Evolutionary conservation across 1,140 invertebrate species (phyloP), one percentile per base, ranked within the genome.

Genomic region (Drosophila ficusphila): DNA sequence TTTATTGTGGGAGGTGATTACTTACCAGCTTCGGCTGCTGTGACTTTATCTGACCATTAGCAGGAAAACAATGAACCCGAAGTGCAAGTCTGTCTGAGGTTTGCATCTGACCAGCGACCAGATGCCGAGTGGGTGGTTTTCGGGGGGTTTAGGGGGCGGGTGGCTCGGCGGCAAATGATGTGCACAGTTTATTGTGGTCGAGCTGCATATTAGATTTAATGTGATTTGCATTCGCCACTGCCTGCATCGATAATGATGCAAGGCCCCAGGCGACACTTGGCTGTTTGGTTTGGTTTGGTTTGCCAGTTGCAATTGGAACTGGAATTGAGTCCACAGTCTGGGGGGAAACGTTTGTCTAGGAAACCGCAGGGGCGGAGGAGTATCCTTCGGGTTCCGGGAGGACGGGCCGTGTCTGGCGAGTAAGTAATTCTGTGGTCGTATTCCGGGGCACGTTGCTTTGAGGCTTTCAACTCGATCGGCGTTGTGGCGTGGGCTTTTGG

Each of bases 361-460:
- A 21, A 64, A 86, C 81, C 79, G 41, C 79, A 85, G 46, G 61
- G 58, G 19, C 58, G 58, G 7, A 9, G 49, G 19, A 19, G 36
- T 29, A 7, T 18, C 38, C 25, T 29, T 11, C 36, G 27, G 19
- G 33, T 31, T 41, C 3, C 0, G 23, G 7, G 7, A n/a, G n/a
- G 38, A 31, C 48, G 21, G 29, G 42, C 46, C 65, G 61, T 65
- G 77, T 74, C 77, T 81, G 73, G 69, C 51, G 67, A 74, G 72
- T 73, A 71, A 82, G 82, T 89, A 88, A 88, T 88, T 77, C 89
- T 88, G 82, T 49, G 82, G 82, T 88, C 60, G 41, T 74, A 76
- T 64, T 65, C 67, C 70, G 77, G 73, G 74, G 82, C 82, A 88
- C 82, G 82, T 88, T 68, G 82, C 82, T 88, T 88, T 88, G 82